Base-by-base conservation (phyloP, 2,888 invertebrate genomes). In the Volucella inflata region DNA sequence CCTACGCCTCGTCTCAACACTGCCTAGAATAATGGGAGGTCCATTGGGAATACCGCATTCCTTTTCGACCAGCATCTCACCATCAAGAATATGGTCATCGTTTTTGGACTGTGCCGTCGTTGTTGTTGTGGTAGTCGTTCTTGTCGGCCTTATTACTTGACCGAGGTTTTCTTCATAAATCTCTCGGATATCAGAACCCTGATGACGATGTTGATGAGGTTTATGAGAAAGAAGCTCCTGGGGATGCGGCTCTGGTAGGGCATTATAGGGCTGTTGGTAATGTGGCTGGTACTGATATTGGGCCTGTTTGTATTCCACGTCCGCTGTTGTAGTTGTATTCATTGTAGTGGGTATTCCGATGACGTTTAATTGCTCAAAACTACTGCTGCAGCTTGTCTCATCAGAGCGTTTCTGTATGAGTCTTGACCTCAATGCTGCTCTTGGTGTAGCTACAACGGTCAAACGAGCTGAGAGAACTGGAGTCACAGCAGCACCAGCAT, bases 321-420 rank as follows among this genome's bases (percentile, higher is more conserved):
- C 72, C 64, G 75, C 21, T 57, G 51, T 46, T 68, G 59, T 14
- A 40, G 78, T n/a, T 72, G 42, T 48, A 55, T 62, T n/a, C 50
- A 70, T 57, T 55, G 76, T 36, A 68, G 62, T 83, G 57, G 88
- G 88, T 77, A 87, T 87, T 79, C 87, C 89, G 71, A 88, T 87
- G 75, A 88, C 83, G 87, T 89, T 89, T 70, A 90, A 88, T 87
- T 89, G 89, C 77, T 89, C 89, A 76, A 89, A 89, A 83, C 82
- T 83, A 87, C 89, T 89, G 80, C 88, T 89, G 76, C 88, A 89
- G 83, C 88, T 89, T 65, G 88, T 88, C 67, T 88, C 87, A 64
- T 88, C 85, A 40, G 87, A 79, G 12, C 87, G 87, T 57, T 87
- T 87, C 44, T 88, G 87, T 70, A 87, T 75, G 60, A 87, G 80